phyloP scores from a whole-genome alignment of 2,888 invertebrate genomes.

The Brenthis hecate region DNA sequence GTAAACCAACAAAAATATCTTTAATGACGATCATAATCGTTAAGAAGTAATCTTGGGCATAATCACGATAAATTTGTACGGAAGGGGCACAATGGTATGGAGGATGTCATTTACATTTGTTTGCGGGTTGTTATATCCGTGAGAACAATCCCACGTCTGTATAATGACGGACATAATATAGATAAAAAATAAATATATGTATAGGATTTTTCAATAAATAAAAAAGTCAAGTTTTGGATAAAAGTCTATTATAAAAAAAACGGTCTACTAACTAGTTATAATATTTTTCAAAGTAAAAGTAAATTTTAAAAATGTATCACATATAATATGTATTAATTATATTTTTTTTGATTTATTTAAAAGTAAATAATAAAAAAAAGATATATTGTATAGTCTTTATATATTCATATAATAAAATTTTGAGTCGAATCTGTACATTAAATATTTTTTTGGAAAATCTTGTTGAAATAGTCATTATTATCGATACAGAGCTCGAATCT shows the following conservation, averaged over 20 bases:
- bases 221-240: not conserved
- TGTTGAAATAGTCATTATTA: too few relatives aligned
- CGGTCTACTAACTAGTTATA: too few relatives aligned
- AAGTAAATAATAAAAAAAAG: too few relatives aligned
- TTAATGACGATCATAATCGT: constrained; percentile 8
- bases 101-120: constrained; percentile 42
- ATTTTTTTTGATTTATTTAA: too few relatives aligned
- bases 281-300: too few relatives aligned
- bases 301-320: not conserved
- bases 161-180: constrained; percentile 11
- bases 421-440: too few relatives aligned
- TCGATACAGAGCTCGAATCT: too few relatives aligned
- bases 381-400: too few relatives aligned
- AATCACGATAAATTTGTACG: constrained; percentile 18
- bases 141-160: constrained; percentile 67
- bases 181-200: constrained; percentile 4
- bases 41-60: constrained; percentile 19
- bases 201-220: not conserved
- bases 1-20: not conserved
- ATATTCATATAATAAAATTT: too few relatives aligned
- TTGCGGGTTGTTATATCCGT: constrained; percentile 55
- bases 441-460: too few relatives aligned
- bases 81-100: constrained; percentile 36
- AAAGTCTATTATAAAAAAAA: not conserved
- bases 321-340: not conserved